Conservation (phyloP, 2,888 invertebrate genomes). For the Rutpela maculata region DNA sequence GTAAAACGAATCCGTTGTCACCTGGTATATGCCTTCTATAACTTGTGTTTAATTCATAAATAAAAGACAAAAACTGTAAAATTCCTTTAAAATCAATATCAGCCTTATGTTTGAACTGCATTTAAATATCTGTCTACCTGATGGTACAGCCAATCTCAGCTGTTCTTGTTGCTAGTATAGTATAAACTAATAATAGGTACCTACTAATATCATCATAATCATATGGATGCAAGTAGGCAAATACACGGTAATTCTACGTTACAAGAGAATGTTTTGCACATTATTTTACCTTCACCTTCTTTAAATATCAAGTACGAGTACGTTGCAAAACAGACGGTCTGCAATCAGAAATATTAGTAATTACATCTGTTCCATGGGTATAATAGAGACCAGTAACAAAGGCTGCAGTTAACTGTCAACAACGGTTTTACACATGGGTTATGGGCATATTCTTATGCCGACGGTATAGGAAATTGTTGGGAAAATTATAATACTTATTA, state of each 20-base stretch:
- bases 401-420: conserved; percentile 9
- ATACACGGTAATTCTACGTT: conserved; percentile 21
- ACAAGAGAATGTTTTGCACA: conserved; percentile 8
- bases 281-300: conserved; percentile 33
- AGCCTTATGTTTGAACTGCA: background rate
- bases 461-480: conserved; percentile 20
- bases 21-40: too few species aligned
- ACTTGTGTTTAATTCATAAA: too few species aligned
- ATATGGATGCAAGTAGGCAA: conserved; percentile 10
- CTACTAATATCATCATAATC: conserved; percentile 1
- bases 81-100: background rate
- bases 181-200: background rate
- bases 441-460: conserved; percentile 19
- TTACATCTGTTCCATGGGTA: background rate
- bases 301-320: conserved; percentile 32
- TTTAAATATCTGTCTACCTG: background rate
- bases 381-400: conserved; percentile 5
- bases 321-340: conserved; percentile 27
- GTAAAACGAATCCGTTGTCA: too few species aligned
- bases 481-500: conserved; percentile 20
- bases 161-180: background rate
- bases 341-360: conserved; percentile 32
- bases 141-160: background rate
- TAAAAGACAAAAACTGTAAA: background rate
- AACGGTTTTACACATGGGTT: conserved; percentile 15